Conservation (phyloP, 2,797 vertebrate genomes). For the Myripristis jacobus region DNA sequence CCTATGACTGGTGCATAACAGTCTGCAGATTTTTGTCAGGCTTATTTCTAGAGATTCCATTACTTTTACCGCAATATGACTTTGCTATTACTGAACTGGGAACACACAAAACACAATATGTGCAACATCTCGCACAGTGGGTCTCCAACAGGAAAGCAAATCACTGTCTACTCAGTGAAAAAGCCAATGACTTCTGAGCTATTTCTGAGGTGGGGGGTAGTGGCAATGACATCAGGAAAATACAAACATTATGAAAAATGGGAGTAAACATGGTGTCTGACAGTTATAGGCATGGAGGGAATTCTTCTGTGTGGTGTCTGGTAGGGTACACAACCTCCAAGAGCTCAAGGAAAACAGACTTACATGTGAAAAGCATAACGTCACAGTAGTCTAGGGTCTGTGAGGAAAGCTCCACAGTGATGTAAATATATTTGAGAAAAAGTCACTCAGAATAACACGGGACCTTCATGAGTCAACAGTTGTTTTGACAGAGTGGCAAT, state of each 20-base stretch:
- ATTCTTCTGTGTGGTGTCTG: not conserved
- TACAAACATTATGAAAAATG: no score
- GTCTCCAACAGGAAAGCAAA: no score
- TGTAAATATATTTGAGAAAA: not conserved
- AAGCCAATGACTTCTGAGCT: no score
- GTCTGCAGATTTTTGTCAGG: no score
- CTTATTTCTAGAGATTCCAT: no score
- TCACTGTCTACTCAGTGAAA: no score
- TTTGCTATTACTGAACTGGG: no score
- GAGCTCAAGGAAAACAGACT: not conserved
- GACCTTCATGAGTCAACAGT: slow-evolving; percentile 31
- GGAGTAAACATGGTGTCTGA: no score
- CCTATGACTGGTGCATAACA: no score
- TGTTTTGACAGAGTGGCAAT: slow-evolving; percentile 11
- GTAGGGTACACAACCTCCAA: not conserved
- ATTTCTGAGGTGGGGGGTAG: not conserved
- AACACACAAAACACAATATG: no score
- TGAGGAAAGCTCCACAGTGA: not conserved
- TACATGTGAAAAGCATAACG: not conserved
- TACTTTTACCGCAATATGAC: no score
- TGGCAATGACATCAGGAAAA: not conserved
- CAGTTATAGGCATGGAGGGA: not conserved
- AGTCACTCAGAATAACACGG: slow-evolving; percentile 5
- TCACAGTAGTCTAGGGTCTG: not conserved
- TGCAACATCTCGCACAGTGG: no score